Percentiles rank a stretch among this genome's conserved stretches.
These are phyloP conservation scores for Xerus rutilus DNA, from an alignment of 2,797 vertebrate genomes.

Conservation along the genomic window DNA sequence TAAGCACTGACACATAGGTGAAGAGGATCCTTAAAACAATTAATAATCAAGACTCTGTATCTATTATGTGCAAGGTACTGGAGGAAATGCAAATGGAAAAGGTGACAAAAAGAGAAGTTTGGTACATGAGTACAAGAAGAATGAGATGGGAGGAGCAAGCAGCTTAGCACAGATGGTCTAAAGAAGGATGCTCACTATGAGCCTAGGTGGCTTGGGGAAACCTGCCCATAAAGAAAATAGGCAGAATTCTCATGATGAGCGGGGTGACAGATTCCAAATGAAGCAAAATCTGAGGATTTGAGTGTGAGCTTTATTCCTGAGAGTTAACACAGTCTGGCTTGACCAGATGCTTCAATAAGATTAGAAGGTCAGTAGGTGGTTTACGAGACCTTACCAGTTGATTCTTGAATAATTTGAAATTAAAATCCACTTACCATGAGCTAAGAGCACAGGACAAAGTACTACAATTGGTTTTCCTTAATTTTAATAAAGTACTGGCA, in stretches of 20 bases:
- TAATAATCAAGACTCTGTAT: neutral
- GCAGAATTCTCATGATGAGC: neutral
- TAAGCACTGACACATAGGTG: neutral
- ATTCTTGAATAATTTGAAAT: neutral
- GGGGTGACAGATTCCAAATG: neutral
- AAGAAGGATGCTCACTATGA: neutral
- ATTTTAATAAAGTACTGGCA: neutral
- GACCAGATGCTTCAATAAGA: neutral
- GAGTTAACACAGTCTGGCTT: neutral
- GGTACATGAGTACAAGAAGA: neutral
- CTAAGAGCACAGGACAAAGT: neutral
- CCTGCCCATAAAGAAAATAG: neutral
- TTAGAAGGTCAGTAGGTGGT: neutral
- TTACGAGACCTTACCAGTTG: neutral
- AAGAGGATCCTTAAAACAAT: neutral
- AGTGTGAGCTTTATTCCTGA: neutral
- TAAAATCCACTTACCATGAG: neutral
- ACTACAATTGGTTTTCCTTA: neutral
- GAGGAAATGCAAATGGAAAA: neutral
- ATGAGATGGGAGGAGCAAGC: neutral
- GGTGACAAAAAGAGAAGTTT: neutral
- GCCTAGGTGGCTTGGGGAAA: neutral
- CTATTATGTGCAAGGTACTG: neutral
- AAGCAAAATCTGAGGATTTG: neutral
- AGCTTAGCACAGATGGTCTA: rapidly evolving